Conservation (phyloP, 2,113 vertebrate genomes). For the Hymenochirus boettgeri region DNA sequence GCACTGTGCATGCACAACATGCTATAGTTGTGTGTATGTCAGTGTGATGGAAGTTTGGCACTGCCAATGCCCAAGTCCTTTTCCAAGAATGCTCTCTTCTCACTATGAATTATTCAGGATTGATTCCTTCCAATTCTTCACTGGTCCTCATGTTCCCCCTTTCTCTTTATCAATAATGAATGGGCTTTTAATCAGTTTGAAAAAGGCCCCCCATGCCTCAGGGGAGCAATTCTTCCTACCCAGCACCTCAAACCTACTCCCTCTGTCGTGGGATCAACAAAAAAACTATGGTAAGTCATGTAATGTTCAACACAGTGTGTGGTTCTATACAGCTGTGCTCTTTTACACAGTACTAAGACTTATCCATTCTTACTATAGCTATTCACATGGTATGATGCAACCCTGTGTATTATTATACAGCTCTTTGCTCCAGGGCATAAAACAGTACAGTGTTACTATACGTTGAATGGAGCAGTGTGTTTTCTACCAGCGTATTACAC, state of each 20-base stretch:
- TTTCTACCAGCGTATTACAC: too few species aligned
- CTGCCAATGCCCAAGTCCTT: conserved; percentile 26
- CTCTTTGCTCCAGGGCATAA: too few species aligned
- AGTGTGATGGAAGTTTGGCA: conserved; percentile 24
- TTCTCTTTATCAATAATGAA: conserved; percentile 37
- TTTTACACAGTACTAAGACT: too few species aligned
- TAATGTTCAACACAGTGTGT: too few species aligned
- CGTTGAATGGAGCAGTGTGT: too few species aligned
- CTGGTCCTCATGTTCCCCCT: conserved; percentile 34
- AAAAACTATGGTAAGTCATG: too few species aligned
- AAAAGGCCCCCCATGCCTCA: conserved; percentile 26
- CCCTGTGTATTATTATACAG: too few species aligned
- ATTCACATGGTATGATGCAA: too few species aligned
- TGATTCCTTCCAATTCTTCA: conserved; percentile 35
- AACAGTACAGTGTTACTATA: too few species aligned
- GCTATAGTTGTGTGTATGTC: conserved; percentile 14
- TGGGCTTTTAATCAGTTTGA: conserved; percentile 40
- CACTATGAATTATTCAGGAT: conserved; percentile 37
- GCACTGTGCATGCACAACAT: conserved; percentile 13
- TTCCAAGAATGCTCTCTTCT: conserved; percentile 41
- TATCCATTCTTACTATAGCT: too few species aligned
- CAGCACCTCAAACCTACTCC: conserved; percentile 16
- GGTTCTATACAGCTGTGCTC: too few species aligned
- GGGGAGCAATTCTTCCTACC: conserved; percentile 21
- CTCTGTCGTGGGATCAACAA: too few species aligned